phyloP scores from a whole-genome alignment of 1,140 invertebrate genomes.

The Colletes gigas region DNA sequence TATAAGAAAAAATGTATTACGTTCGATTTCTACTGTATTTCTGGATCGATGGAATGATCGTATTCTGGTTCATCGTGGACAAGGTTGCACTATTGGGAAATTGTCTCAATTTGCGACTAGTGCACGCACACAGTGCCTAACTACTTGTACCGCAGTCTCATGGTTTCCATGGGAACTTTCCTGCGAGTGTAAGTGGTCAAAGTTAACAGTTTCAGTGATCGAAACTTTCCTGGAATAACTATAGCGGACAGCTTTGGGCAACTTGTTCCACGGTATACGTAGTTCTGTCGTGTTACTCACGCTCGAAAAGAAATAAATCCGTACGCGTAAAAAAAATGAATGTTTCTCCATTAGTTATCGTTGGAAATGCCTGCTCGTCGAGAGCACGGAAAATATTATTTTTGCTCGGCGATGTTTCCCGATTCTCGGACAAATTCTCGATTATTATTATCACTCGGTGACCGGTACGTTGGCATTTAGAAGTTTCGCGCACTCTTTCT shows the following conservation, averaged over 20 bases:
- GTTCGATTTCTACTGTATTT: neutral
- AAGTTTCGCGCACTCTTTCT: too few relatives aligned
- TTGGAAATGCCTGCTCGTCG: too few relatives aligned
- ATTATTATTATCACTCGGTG: too few relatives aligned
- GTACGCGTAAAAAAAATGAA: neutral
- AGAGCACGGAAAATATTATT: too few relatives aligned
- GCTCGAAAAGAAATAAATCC: neutral
- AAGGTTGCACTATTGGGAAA: conserved; percentile 25
- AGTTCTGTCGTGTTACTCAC: neutral
- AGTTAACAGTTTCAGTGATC: conserved; percentile 42
- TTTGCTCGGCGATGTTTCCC: too few relatives aligned
- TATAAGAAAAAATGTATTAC: neutral
- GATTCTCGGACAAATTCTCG: neutral
- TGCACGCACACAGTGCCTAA: conserved; percentile 29
- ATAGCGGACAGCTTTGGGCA: conserved; percentile 24
- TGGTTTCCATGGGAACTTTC: conserved; percentile 16
- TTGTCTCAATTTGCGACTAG: conserved; percentile 48
- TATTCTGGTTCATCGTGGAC: conserved; percentile 39
- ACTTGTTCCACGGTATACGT: conserved; percentile 12
- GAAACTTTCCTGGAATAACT: conserved; percentile 51
- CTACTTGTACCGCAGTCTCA: conserved; percentile 23
- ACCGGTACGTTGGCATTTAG: too few relatives aligned
- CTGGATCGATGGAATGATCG: conserved; percentile 31
- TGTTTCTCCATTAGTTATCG: neutral
- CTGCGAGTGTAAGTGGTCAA: conserved; percentile 3